phyloP scores from a whole-genome alignment of 2,797 vertebrate genomes.

The Meda fulgida region DNA sequence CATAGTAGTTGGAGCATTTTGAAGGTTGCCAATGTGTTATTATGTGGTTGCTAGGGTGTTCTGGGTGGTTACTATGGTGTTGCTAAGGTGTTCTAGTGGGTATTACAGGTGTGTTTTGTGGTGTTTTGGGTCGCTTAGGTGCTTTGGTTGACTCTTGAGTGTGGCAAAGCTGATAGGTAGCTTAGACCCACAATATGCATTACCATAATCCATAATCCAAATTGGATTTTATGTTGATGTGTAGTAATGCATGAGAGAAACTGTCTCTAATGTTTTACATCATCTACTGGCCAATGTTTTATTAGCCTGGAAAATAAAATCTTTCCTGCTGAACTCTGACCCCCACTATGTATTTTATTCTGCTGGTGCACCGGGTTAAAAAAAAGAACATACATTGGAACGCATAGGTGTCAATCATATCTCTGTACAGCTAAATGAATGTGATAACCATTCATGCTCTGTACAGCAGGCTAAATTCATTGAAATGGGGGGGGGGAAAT shows the following conservation, averaged over 20 bases:
- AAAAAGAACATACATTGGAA: conserved; percentile 21
- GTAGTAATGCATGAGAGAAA: background rate
- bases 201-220: background rate
- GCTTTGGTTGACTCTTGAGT: too few relatives aligned
- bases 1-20: background rate
- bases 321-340: conserved; percentile 33
- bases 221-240: background rate
- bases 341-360: conserved; percentile 22
- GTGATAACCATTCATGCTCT: background rate
- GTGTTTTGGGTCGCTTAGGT: background rate
- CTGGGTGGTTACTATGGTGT: background rate
- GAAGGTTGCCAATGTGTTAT: background rate
- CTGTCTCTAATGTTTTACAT: conserved; percentile 9
- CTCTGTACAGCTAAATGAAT: background rate
- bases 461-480: background rate
- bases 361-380: conserved; percentile 7
- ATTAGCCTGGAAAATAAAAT: conserved; percentile 21
- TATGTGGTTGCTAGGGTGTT: background rate
- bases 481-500: background rate
- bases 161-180: background rate
- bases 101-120: background rate
- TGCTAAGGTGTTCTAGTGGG: background rate
- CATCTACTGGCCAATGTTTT: background rate
- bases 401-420: background rate
- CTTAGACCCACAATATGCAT: background rate